Base-by-base conservation (phyloP, 2,113 vertebrate species). In the Serinus canaria region DNA sequence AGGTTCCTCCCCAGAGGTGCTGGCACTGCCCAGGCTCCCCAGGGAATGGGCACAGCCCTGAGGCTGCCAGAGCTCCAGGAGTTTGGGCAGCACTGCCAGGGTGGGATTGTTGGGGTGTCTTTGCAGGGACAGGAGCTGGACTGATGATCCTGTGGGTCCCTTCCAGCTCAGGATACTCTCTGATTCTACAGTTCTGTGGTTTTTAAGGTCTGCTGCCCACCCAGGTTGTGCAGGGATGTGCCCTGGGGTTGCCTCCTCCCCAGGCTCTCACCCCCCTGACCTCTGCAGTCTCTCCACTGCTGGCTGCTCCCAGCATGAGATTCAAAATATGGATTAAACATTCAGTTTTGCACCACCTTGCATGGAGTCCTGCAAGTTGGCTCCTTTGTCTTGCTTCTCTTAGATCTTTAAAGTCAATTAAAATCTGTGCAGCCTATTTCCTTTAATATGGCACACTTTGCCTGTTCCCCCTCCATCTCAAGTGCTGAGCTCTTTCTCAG, bases 71-170 rank as follows among this genome's bases (percentile, higher is more conserved):
- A 64, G 60, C 53, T 67, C 33, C 16, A 39, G 33, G 28, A 24
- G 33, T 46, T 52, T 30, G 46, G 23, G 6, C 19, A 44, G 0
- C 0, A 0, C 30, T 64, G 1, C 2, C 35, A 52, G 10, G 17
- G 2, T 33, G 52, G 28, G 33, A 3, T 39, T 73, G 25, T 7
- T 74, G 68, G 22, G 31, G 31, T 15, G 44, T 37, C 37, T 52
- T 37, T 37, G 52, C 52, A 67, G 68, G 13, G 28, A 0, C 28
- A 59, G 60, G 15, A 20, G 44, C 15, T 73, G 68, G 0, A 14
- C 4, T 52, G 15, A 6, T 67, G 23, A 39, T n/a, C 52, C 10
- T 52, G 43, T 10, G 44, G 23, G 52, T 6, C 52, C 7, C 10
- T 81, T 39, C 23, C 44, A 44, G 20, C 37, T 67, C 33, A 53